Percentiles rank a stretch among this genome's conserved stretches.
phyloP scores from a whole-genome alignment of 2,797 vertebrate species.

The Pogonophryne albipinna region DNA sequence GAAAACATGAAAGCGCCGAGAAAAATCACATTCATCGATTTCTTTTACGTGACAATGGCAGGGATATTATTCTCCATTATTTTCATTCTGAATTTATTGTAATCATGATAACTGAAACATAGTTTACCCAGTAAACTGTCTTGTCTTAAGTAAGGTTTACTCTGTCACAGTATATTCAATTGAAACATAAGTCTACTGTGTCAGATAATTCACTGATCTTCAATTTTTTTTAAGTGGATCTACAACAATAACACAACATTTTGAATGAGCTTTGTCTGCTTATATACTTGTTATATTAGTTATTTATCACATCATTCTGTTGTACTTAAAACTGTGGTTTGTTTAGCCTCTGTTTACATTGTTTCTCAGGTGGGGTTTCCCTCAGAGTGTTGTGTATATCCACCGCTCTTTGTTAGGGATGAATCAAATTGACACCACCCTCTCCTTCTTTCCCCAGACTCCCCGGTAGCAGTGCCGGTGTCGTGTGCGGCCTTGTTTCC shows the following conservation, averaged over 20 bases:
- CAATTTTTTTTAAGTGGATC: not conserved
- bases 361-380: constrained; percentile 22
- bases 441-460: constrained; percentile 64
- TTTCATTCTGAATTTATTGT: not conserved
- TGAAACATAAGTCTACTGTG: not conserved
- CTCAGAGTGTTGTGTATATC: constrained; percentile 27
- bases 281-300: not conserved
- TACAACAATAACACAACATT: not conserved
- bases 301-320: not conserved
- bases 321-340: constrained; percentile 23
- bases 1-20: no score
- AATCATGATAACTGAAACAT: not conserved
- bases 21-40: no score
- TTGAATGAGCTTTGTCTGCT: constrained; percentile 3
- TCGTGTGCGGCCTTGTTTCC: constrained; percentile 79
- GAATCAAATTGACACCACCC: constrained; percentile 17
- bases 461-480: constrained; percentile 50
- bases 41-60: no score
- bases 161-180: not conserved
- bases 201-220: not conserved
- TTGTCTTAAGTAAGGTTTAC: not conserved
- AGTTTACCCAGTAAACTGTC: not conserved
- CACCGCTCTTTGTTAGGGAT: constrained; percentile 18
- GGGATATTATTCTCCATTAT: no score
- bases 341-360: constrained; percentile 33